These are phyloP conservation scores for Temnothorax rugatulus DNA, from an alignment of 2,888 invertebrate species.

Conservation along the genomic window DNA sequence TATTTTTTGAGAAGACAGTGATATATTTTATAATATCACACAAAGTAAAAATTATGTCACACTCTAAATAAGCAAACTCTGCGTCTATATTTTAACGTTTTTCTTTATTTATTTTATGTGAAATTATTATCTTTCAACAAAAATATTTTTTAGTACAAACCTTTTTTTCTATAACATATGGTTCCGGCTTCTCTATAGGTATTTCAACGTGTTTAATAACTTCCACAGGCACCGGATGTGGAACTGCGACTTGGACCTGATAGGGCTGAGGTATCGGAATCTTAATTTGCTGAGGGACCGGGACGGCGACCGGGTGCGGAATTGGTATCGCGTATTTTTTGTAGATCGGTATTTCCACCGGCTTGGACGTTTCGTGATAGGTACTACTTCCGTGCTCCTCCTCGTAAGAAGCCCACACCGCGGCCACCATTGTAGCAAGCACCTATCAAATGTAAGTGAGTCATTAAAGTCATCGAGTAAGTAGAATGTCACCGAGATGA, in stretches of 20 bases:
- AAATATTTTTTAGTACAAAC: slow-evolving; percentile 74
- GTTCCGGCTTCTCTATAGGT: slow-evolving; percentile 88
- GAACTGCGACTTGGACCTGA: slow-evolving; percentile 87
- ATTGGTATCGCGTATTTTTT: slow-evolving; percentile 87
- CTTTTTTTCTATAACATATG: slow-evolving; percentile 88
- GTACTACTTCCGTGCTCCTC: slow-evolving; percentile 79
- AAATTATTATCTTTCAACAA: neutral
- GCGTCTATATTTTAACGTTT: neutral
- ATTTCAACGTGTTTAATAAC: slow-evolving; percentile 88
- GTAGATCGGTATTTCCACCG: slow-evolving; percentile 83
- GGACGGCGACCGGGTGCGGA: slow-evolving; percentile 88
- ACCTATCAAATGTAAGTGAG: slow-evolving; percentile 71
- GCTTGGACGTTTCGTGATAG: slow-evolving; percentile 83
- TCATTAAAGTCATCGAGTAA: slow-evolving; percentile 7
- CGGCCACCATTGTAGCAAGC: slow-evolving; percentile 73
- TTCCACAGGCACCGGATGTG: slow-evolving; percentile 86
- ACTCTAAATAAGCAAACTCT: neutral
- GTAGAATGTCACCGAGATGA: neutral
- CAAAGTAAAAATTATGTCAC: neutral
- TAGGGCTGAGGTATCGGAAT: slow-evolving; percentile 89
- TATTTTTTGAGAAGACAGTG: neutral
- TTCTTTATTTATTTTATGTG: neutral
- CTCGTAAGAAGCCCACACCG: slow-evolving; percentile 78
- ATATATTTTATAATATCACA: neutral
- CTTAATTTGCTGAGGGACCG: slow-evolving; percentile 87